A percentile compares a stretch with the other conserved stretches of the same genome.
These are phyloP conservation scores for Labeo calbasu DNA, from an alignment of 2,797 vertebrate species.

Conservation along the genomic window DNA sequence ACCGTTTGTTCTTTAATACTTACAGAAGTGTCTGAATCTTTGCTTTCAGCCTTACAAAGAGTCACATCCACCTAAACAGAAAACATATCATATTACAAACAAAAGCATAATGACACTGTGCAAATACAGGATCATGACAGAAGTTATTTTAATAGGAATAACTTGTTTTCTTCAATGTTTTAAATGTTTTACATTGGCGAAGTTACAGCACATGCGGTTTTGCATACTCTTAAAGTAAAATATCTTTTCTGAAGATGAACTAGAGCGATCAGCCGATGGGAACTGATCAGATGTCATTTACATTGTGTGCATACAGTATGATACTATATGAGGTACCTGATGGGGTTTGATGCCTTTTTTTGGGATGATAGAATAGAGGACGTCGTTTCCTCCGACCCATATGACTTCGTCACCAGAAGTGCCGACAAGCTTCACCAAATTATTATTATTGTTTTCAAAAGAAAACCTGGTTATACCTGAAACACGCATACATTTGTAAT, in stretches of 20 bases:
- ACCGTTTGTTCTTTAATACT: background rate
- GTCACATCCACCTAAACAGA: background rate
- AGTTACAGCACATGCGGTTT: background rate
- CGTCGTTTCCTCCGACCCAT: background rate
- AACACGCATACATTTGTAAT: background rate
- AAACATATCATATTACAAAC: background rate
- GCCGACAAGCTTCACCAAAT: background rate
- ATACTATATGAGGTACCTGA: background rate
- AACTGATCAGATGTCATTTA: background rate
- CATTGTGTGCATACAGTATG: background rate
- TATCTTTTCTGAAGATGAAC: background rate
- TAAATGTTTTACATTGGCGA: background rate
- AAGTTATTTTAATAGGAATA: background rate
- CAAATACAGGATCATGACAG: background rate
- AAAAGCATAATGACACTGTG: too few species aligned
- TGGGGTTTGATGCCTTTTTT: background rate
- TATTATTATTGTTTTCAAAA: background rate
- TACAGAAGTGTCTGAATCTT: background rate
- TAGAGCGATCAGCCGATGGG: background rate
- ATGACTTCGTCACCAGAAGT: background rate
- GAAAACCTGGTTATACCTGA: background rate
- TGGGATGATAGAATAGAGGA: background rate
- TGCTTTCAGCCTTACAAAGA: accelerated
- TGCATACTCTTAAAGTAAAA: background rate
- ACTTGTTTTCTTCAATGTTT: background rate